Conservation (phyloP, 2,113 vertebrate species). For the Tympanuchus pallidicinctus region DNA sequence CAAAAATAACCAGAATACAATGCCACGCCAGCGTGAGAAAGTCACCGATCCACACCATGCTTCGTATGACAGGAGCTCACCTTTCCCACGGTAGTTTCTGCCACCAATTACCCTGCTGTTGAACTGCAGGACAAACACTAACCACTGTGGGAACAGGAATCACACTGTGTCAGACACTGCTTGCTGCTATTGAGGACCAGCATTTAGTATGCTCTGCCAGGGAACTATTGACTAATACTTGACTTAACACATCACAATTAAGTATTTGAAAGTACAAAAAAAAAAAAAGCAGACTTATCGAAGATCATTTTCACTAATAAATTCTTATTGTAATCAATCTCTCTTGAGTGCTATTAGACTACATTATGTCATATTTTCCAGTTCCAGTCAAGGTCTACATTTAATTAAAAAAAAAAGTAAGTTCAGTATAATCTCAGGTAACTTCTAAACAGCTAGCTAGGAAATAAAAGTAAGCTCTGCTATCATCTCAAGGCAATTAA, state of each 20-base stretch:
- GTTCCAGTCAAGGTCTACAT: not conserved
- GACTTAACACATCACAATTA: not conserved
- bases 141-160: slow-evolving; percentile 81
- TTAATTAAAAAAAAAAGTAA: not conserved
- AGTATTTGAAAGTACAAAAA: not conserved
- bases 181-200: slow-evolving; percentile 53
- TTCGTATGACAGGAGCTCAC: slow-evolving; percentile 40
- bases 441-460: not conserved
- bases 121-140: slow-evolving; percentile 76
- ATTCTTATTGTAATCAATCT: not conserved
- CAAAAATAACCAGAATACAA: slow-evolving; percentile 75
- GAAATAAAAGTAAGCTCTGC: not conserved
- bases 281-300: not conserved
- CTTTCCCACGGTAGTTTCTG: slow-evolving; percentile 84
- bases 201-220: slow-evolving; percentile 65
- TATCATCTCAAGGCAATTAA: not conserved
- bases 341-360: not conserved
- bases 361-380: not conserved
- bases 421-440: not conserved
- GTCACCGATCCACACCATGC: slow-evolving; percentile 50
- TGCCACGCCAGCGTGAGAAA: slow-evolving; percentile 85
- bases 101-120: slow-evolving; percentile 71
- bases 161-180: slow-evolving; percentile 57
- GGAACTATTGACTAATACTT: not conserved
- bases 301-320: not conserved